Evolutionary conservation across 2,797 vertebrate species (phyloP).

Genomic region (Astyanax mexicanus): DNA sequence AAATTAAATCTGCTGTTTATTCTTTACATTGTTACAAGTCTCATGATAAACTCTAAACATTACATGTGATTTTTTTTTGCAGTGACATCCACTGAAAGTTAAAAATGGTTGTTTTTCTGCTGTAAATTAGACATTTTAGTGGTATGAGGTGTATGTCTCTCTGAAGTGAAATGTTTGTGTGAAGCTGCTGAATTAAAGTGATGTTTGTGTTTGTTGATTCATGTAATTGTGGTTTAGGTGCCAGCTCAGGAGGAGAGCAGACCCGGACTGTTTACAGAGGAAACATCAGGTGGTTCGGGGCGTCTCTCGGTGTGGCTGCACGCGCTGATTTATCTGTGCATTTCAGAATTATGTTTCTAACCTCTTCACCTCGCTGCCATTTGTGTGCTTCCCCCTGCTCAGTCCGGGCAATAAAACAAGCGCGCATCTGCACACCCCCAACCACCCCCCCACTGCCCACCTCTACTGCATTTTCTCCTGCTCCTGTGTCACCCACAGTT

Average conservation of each 20-base stretch:
- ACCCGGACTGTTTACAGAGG: constrained; percentile 69
- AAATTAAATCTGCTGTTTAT: too few relatives aligned
- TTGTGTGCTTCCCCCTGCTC: constrained; percentile 74
- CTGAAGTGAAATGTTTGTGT: too few relatives aligned
- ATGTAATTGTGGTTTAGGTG: constrained; percentile 10
- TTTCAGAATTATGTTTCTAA: constrained; percentile 79
- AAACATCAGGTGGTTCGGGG: constrained; percentile 74
- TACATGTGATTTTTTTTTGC: too few relatives aligned
- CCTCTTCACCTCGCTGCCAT: constrained; percentile 81
- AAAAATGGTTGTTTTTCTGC: too few relatives aligned
- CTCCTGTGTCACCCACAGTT: constrained; percentile 72
- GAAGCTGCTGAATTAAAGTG: neutral
- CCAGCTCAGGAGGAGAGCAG: constrained; percentile 35
- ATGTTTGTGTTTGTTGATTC: neutral
- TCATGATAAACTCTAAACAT: too few relatives aligned
- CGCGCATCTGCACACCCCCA: constrained; percentile 52
- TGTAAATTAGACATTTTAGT: too few relatives aligned
- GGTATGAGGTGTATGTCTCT: too few relatives aligned
- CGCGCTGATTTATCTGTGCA: constrained; percentile 79
- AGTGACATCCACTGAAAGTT: too few relatives aligned
- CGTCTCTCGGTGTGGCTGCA: constrained; percentile 58
- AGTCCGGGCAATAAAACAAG: constrained; percentile 75
- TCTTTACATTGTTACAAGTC: too few relatives aligned
- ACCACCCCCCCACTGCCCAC: constrained; percentile 14
- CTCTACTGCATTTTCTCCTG: constrained; percentile 52